Evolutionary conservation across 2,797 vertebrate genomes (phyloP).

Genomic region (Nasua narica): DNA sequence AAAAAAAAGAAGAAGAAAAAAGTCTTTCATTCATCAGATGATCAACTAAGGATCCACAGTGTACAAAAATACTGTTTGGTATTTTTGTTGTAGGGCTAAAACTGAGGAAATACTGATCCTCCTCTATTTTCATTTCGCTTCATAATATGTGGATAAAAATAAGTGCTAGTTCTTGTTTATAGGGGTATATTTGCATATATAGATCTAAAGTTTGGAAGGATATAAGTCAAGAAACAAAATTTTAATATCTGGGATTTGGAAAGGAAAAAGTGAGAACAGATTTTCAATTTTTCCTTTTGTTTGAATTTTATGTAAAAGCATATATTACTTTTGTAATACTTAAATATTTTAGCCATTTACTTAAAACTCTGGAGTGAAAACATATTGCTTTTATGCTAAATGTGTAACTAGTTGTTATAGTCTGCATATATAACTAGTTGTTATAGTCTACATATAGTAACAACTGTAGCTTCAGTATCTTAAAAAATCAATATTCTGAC

Average conservation of each 20-base stretch:
- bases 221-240: background rate
- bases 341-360: background rate
- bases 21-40: background rate
- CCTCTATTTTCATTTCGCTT: background rate
- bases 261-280: background rate
- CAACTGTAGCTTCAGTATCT: background rate
- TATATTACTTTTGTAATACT: background rate
- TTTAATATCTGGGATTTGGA: background rate
- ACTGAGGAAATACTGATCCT: background rate
- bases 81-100: background rate
- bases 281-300: background rate
- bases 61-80: background rate
- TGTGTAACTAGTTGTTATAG: background rate
- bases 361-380: background rate
- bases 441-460: background rate
- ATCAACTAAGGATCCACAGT: background rate
- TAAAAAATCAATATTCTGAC: background rate
- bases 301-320: background rate
- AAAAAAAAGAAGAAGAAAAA: background rate
- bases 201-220: background rate
- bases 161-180: background rate
- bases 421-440: background rate
- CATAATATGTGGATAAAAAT: background rate
- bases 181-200: background rate
- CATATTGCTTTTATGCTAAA: background rate